phyloP scores from a whole-genome alignment of 64 coral and sea anemone genomes.

The Montipora sp. region DNA sequence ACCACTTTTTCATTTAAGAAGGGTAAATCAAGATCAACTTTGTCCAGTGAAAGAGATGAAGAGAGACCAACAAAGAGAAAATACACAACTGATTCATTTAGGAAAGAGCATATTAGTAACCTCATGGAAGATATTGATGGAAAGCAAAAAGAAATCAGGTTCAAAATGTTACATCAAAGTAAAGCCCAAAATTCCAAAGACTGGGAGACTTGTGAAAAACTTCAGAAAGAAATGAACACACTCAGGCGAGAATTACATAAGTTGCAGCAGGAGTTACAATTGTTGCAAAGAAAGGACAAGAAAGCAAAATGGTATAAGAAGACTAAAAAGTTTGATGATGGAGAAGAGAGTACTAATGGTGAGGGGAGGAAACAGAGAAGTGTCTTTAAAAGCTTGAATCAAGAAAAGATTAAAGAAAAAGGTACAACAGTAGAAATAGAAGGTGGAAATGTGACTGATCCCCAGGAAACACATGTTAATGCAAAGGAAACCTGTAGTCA shows the following conservation, averaged over 20 bases:
- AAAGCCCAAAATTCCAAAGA: constrained; percentile 24
- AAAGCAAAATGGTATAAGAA: constrained; percentile 54
- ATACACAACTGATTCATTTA: constrained; percentile 1
- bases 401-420: not conserved
- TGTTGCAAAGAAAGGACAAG: constrained; percentile 29
- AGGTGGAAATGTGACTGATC: not conserved
- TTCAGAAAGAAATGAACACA: constrained; percentile 18
- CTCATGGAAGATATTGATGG: constrained; percentile 26
- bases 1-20: constrained; percentile 7
- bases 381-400: not conserved
- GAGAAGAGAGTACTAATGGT: constrained; percentile 9
- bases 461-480: not conserved
- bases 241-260: constrained; percentile 12
- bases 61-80: not conserved
- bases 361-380: not conserved
- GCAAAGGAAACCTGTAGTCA: not conserved
- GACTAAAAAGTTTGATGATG: constrained; percentile 27
- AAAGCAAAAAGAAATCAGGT: constrained; percentile 40
- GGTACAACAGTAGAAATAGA: not conserved
- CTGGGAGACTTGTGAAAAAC: constrained; percentile 28
- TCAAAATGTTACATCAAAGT: constrained; percentile 22
- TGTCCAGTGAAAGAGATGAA: not conserved
- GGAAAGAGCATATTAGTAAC: constrained; percentile 12
- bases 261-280: constrained; percentile 11
- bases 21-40: constrained; percentile 26